These are phyloP conservation scores for Chymomyza costata DNA, from an alignment of 1,140 invertebrate species.

Conservation along the genomic window DNA sequence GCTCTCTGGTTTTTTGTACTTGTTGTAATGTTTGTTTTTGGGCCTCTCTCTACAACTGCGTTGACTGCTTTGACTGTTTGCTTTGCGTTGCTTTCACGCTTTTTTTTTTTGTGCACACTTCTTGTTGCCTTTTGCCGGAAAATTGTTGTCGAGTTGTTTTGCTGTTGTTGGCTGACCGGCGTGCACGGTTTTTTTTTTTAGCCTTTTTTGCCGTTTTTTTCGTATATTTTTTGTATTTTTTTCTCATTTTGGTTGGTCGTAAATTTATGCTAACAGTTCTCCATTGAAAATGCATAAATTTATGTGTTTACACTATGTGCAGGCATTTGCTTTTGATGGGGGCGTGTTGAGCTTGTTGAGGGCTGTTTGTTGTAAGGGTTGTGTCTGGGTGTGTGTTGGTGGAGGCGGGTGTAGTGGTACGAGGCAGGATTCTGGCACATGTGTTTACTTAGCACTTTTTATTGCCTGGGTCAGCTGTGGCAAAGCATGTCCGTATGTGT, in stretches of 20 bases:
- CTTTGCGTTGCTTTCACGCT: constrained; percentile 69
- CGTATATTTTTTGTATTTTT: constrained; percentile 13
- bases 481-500: background rate
- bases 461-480: constrained; percentile 34
- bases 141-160: constrained; percentile 46
- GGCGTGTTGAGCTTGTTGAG: background rate
- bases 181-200: constrained; percentile 10
- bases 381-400: constrained; percentile 1
- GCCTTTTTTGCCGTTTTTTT: too few species aligned
- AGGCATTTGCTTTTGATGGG: constrained; percentile 46
- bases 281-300: constrained; percentile 74
- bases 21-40: too few species aligned
- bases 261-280: constrained; percentile 74
- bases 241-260: constrained; percentile 47
- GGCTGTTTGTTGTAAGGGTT: background rate
- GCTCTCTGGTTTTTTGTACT: too few species aligned
- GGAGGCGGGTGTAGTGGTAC: background rate
- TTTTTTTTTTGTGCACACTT: constrained; percentile 48
- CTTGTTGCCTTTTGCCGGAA: constrained; percentile 17
- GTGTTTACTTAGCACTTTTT: constrained; percentile 73
- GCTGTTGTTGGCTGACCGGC: constrained; percentile 6
- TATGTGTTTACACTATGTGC: constrained; percentile 73
- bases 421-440: constrained; percentile 49
- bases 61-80: constrained; percentile 53
- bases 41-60: background rate